These are phyloP conservation scores for Ypsolopha scabrella DNA, from an alignment of 2,888 invertebrate genomes.

Conservation along the genomic window DNA sequence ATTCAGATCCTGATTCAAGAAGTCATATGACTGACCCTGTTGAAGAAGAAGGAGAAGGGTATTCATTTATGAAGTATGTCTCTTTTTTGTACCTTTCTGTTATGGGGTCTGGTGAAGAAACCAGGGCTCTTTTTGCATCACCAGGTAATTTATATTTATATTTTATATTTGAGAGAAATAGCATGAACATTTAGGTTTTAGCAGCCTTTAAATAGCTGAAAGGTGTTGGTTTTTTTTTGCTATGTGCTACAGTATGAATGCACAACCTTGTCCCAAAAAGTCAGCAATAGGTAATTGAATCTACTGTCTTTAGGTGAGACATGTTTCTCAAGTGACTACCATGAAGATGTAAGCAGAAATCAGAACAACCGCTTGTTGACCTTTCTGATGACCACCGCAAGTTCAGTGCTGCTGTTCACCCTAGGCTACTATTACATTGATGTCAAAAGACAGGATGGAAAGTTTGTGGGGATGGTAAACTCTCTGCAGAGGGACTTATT, in stretches of 20 bases:
- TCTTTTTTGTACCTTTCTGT: constrained; percentile 35
- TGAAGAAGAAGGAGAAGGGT: constrained; percentile 20
- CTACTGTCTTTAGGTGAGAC: constrained; percentile 35
- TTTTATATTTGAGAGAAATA: too few species aligned
- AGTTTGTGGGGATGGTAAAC: constrained; percentile 75
- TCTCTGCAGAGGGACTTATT: constrained; percentile 58
- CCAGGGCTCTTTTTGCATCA: constrained; percentile 47
- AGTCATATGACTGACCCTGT: neutral
- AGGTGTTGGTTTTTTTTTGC: constrained; percentile 2
- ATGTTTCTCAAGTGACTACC: constrained; percentile 50
- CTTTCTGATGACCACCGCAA: constrained; percentile 75
- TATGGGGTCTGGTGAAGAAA: constrained; percentile 41
- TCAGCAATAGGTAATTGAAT: too few species aligned
- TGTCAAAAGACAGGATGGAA: constrained; percentile 77
- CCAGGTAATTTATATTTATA: constrained; percentile 31
- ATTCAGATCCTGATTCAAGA: neutral
- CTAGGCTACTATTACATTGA: constrained; percentile 84
- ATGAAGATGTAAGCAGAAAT: constrained; percentile 42
- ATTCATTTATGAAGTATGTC: constrained; percentile 47
- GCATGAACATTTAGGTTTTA: neutral
- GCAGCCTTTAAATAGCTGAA: neutral
- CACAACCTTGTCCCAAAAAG: too few species aligned
- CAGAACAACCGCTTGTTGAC: constrained; percentile 61
- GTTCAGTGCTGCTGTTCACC: constrained; percentile 79
- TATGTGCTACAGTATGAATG: neutral